Percentiles rank a stretch among this genome's conserved stretches.
These are phyloP conservation scores for Drosophila basisetae DNA, from an alignment of 2,888 invertebrate genomes.

Conservation along the genomic window DNA sequence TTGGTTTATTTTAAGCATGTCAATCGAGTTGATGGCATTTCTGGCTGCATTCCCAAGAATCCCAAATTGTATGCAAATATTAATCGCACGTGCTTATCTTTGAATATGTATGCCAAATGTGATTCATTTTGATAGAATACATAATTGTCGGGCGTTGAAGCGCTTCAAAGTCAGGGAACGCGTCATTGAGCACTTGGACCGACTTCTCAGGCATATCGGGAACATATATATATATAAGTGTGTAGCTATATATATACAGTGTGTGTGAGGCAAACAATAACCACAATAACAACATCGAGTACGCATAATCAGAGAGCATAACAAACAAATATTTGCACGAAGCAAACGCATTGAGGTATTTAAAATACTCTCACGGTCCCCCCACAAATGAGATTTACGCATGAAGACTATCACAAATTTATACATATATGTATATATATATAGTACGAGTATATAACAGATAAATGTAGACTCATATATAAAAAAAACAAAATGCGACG, in stretches of 20 bases:
- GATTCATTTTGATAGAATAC: neutral
- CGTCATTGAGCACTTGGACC: constrained; percentile 57
- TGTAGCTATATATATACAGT: neutral
- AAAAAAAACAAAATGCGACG: constrained; percentile 1
- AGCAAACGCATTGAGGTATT: constrained; percentile 55
- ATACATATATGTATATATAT: neutral
- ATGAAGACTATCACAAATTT: constrained; percentile 46
- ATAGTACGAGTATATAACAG: neutral
- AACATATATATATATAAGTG: constrained; percentile 7
- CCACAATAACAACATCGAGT: neutral
- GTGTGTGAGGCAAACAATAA: neutral
- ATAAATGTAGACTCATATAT: constrained; percentile 1
- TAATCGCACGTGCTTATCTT: constrained; percentile 4
- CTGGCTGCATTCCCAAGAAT: constrained; percentile 4
- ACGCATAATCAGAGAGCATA: constrained; percentile 19
- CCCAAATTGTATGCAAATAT: constrained; percentile 5
- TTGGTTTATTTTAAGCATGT: constrained; percentile 1
- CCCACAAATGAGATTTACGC: constrained; percentile 57
- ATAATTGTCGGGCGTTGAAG: constrained; percentile 45
- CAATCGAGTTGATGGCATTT: constrained; percentile 9
- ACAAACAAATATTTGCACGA: constrained; percentile 35
- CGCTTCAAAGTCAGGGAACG: constrained; percentile 46
- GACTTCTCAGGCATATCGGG: constrained; percentile 33
- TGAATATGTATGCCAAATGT: neutral
- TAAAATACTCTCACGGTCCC: constrained; percentile 48